These are phyloP conservation scores for Tenthredo mesomela DNA, from an alignment of 2,888 invertebrate species.

Conservation along the genomic window DNA sequence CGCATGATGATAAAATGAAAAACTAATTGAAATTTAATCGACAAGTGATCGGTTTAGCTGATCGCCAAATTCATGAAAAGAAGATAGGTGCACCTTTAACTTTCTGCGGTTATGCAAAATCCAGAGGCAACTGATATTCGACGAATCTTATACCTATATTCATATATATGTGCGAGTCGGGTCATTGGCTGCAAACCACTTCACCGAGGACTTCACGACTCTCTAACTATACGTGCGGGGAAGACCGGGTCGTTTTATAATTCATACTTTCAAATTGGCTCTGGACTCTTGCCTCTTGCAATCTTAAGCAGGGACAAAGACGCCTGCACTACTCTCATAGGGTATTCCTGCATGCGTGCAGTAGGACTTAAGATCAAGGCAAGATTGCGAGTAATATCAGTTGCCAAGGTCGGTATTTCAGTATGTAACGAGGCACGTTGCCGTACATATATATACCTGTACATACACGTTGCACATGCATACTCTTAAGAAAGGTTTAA, in stretches of 20 bases:
- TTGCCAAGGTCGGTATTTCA: constrained; percentile 24
- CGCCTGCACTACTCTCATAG: not conserved
- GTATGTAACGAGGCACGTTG: not conserved
- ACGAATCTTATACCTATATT: not conserved
- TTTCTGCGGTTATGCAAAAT: not conserved
- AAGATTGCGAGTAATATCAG: constrained; percentile 5
- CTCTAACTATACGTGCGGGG: constrained; percentile 4
- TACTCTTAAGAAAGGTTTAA: not conserved
- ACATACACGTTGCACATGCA: not conserved
- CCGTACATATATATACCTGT: not conserved
- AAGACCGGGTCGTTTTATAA: constrained; percentile 21
- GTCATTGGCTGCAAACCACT: constrained; percentile 16
- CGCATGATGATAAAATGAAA: not conserved
- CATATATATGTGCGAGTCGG: not conserved
- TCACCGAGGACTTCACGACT: constrained; percentile 19
- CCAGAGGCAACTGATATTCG: not conserved
- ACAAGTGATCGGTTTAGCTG: not conserved
- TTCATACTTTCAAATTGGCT: not conserved
- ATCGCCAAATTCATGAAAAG: not conserved
- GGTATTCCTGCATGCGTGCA: not conserved
- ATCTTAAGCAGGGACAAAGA: constrained; percentile 1
- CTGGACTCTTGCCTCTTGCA: not conserved
- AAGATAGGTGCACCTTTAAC: not conserved
- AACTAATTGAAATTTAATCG: not conserved
- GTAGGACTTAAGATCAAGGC: constrained; percentile 34